Evolutionary conservation across 2,113 vertebrate species (phyloP), one percentile per base, ranked within the genome.

Genomic region (Leuciscus idus): DNA sequence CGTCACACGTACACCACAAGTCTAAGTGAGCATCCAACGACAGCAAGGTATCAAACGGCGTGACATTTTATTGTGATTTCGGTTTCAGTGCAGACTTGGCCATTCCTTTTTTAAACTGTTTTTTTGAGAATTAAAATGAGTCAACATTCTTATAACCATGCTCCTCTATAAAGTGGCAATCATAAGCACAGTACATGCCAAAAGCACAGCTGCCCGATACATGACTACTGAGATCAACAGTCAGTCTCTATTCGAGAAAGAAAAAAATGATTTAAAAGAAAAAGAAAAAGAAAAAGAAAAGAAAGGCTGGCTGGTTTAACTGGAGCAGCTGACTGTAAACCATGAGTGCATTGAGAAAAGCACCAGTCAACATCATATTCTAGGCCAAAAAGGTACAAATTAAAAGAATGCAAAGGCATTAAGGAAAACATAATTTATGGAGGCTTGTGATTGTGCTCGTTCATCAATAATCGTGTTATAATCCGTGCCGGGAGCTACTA

Each of bases 31-130:
- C 68, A 55, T 66, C 33, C 46, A 66, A 86, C 84, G 30, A 73
- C 81, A 78, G 79, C 73, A 64, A 72, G 52, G 68, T 74, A 75
- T 87, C 86, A 82, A 82, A 80, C 48, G 84, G 70, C 39, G 80
- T 68, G 75, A 78, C 64, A n/a, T 76, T 93, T 79, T 57, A 91
- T 90, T 90, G 93, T 91, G 88, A 89, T 72, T 88, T 94, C 87
- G 87, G 88, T 90, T 80, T 93, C 91, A 94, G 94, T 94, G 92
- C 93, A 95, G 91, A 92, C 92, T 93, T 94, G 93, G 93, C 93
- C 92, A 93, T 91, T 89, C 89, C 85, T 88, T 70, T 81, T 90
- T 81, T 50, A 4, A 4, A 0, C 1, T 30, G 17, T 21, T 48
- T 59, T 80, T 43, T 61, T 43, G 17, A 80, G 88, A 68, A 73